phyloP scores from a whole-genome alignment of 2,113 vertebrate species.

The Vulpes vulpes region DNA sequence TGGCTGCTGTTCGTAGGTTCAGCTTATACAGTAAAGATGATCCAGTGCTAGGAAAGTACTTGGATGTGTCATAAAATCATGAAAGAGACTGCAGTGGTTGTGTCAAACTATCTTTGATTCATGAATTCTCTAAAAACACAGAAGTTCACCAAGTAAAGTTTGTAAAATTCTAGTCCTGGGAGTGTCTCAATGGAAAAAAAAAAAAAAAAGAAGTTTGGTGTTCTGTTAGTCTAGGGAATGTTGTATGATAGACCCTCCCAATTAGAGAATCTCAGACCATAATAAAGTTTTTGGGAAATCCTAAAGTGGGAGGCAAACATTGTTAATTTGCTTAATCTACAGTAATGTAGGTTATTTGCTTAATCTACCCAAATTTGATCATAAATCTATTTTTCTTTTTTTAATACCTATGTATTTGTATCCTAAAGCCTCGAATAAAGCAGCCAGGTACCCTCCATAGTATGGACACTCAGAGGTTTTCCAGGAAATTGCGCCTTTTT shows the following conservation, averaged over 20 bases:
- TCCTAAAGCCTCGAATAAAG: background rate
- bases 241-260: background rate
- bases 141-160: background rate
- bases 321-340: background rate
- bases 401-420: slow-evolving; percentile 6
- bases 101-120: background rate
- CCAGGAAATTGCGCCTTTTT: background rate
- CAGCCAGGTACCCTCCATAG: background rate
- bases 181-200: background rate
- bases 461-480: background rate
- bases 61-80: background rate
- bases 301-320: background rate
- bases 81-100: background rate
- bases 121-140: background rate
- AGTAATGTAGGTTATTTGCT: background rate
- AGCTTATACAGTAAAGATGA: background rate
- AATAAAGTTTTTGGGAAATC: slow-evolving; percentile 30
- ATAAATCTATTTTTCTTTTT: background rate
- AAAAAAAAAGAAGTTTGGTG: background rate
- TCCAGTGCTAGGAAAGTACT: background rate
- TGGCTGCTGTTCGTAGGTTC: background rate
- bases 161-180: background rate
- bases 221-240: slow-evolving; percentile 4
- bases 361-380: background rate
- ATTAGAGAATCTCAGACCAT: background rate